Base-by-base conservation (phyloP, 2,797 vertebrate genomes). In the Odontamblyopus rebecca region DNA sequence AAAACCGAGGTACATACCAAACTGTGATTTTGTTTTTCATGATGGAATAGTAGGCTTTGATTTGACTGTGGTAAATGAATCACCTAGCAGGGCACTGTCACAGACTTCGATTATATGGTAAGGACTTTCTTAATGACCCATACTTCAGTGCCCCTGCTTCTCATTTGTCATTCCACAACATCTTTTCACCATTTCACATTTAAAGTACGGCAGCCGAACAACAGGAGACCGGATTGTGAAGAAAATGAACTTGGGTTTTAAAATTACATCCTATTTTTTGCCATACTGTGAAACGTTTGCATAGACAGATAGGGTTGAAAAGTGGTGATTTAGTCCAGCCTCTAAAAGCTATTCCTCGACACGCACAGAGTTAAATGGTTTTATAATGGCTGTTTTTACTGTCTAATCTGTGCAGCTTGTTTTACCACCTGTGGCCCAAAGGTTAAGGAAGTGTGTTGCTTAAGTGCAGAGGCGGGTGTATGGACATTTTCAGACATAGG, bases 341-440 rank as follows among this genome's bases (percentile, higher is more conserved):
- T 71, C 32, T 77, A 67, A 77, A 82, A 81, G 73, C 71, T 70
- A 83, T 81, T 77, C 62, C 72, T 48, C 74, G 63, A 69, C 79
- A 77, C 73, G 62, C 75, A 57, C 71, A 56, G 67, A 73, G 74
- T 54, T 71, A 80, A 89, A 89, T 88, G 82, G 74, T 60, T 88
- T 89, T 86, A 77, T 88, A 86, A 86, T 88, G 79, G 75, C 66
- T 87, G 81, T 86, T 87, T 90, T 73, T 75, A 51, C 67, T 48
- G 72, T 70, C 75, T 81, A 78, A 83, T 86, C 75, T 71, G 59
- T 75, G 73, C 38, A 65, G 74, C 72, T 77, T 67, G 60, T 83
- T 82, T 78, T 11, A 80, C 61, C 66, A 78, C 68, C 74, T 67
- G 53, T 59, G 62, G 73, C 67, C 68, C 69, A 71, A 72, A 69